Base-by-base conservation (phyloP, 2,888 invertebrate species). In the Sussaba pulchella region DNA sequence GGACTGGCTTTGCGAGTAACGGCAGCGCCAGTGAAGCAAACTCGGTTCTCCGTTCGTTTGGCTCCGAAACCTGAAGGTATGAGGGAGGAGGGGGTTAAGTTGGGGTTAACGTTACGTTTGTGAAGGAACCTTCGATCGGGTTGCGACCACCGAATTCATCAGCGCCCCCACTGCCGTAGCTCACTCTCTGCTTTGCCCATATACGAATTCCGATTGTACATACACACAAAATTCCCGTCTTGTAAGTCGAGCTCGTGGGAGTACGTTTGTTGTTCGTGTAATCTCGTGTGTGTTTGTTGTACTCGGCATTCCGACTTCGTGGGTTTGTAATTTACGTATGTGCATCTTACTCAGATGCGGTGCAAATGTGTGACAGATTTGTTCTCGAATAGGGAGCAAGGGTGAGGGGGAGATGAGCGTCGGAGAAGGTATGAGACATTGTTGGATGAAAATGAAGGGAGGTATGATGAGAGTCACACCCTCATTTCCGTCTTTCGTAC, bases 131-230 rank as follows among this genome's bases (percentile, higher is more conserved):
- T 61, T 17, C 69, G 41, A 69, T 69, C 61, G 61, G 26, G 17
- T 50, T 43, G 45, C 43, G 52, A 67, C 72, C 72, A 26, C 67
- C 52, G 67, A 80, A 80, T 80, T 76, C 80, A 66, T 76, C 72
- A 57, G 47, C 43, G 19, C 41, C 10, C 31, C 3, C 17, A n/a
- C 24, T n/a, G 36, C 26, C 12, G n/a, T n/a, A n/a, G 31, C 31
- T 31, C 31, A 59, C 57, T 59, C 39, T 6, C 75, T 21, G 12
- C 31, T 36, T 36, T 9, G 6, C 9, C 21, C 50, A 17, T 17
- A 3, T 63, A 59, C 14, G 17, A 24, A 24, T 43, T 21, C 17
- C 17, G 19, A 43, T 14, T 21, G 12, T 12, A 17, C 31, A 31
- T 14, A 57, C 2, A 31, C 31, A 31, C 10, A 52, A 63, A 72